A percentile compares a stretch with the other conserved stretches of the same genome.
phyloP scores from a whole-genome alignment of 1,140 invertebrate species.

The Planococcus citri region DNA sequence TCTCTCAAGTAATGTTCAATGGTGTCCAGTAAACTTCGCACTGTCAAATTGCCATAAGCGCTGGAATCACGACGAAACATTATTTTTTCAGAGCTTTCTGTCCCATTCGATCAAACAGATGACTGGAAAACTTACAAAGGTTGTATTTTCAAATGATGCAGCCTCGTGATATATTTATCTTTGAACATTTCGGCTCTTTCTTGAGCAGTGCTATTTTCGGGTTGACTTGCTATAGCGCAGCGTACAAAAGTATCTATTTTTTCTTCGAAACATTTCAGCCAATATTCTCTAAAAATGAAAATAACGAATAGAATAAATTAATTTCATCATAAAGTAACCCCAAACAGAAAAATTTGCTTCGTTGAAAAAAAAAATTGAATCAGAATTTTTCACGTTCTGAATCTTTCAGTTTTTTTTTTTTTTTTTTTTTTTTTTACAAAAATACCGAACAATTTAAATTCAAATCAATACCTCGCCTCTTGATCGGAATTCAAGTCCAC shows the following conservation, averaged over 20 bases:
- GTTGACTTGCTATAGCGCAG: constrained; percentile 63
- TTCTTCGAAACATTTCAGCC: constrained; percentile 81
- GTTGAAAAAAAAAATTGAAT: too few relatives aligned
- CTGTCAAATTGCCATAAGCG: constrained; percentile 73
- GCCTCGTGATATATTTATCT: constrained; percentile 65
- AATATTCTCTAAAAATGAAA: constrained; percentile 61
- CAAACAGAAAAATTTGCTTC: background rate
- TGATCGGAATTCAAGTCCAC: constrained; percentile 72
- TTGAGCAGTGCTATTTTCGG: constrained; percentile 54
- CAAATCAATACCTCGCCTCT: constrained; percentile 47
- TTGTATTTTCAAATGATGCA: constrained; percentile 63
- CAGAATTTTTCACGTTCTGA: background rate
- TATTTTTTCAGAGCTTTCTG: background rate
- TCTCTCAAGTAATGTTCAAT: constrained; percentile 82
- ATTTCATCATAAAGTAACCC: constrained; percentile 5
- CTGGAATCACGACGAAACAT: constrained; percentile 35
- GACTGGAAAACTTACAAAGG: constrained; percentile 52
- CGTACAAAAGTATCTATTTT: constrained; percentile 60
- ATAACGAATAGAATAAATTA: constrained; percentile 23
- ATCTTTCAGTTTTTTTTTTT: background rate
- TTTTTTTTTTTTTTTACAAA: too few relatives aligned
- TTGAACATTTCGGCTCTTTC: constrained; percentile 69
- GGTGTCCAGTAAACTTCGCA: constrained; percentile 77
- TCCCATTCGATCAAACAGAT: background rate
- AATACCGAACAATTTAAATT: background rate